These are phyloP conservation scores for Thunnus maccoyii DNA, from an alignment of 2,113 vertebrate species.

Conservation along the genomic window DNA sequence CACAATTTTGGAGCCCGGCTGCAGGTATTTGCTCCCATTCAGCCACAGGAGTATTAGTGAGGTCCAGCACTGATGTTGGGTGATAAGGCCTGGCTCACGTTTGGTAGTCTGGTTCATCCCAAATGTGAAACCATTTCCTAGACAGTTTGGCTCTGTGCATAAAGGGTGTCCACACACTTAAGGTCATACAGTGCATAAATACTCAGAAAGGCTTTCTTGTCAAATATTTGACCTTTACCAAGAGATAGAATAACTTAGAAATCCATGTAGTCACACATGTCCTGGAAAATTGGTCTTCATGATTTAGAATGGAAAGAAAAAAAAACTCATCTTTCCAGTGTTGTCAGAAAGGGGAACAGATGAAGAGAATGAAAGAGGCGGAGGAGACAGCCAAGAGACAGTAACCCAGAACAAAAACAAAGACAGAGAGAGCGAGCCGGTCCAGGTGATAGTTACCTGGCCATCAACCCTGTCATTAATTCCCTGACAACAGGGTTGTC, in stretches of 20 bases:
- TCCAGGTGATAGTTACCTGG: constrained; percentile 76
- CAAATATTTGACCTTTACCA: too few species aligned
- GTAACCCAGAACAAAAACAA: constrained; percentile 34
- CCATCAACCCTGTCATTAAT: constrained; percentile 73
- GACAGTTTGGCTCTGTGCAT: too few species aligned
- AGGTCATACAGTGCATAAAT: too few species aligned
- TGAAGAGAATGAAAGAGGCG: background rate
- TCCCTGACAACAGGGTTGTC: constrained; percentile 53
- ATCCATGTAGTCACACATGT: too few species aligned
- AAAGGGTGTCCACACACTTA: too few species aligned
- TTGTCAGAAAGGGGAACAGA: background rate
- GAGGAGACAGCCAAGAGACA: constrained; percentile 14
- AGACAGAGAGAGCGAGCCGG: constrained; percentile 59
- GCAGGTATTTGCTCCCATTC: background rate
- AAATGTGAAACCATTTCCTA: too few species aligned
- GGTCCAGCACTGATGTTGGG: background rate
- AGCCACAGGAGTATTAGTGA: background rate
- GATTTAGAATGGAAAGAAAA: background rate
- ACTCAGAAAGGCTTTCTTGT: too few species aligned
- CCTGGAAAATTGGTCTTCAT: too few species aligned
- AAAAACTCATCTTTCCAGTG: background rate
- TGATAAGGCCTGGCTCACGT: too few species aligned
- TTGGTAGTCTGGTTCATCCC: too few species aligned
- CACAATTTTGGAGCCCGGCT: too few species aligned
- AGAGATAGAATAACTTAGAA: too few species aligned